These are phyloP conservation scores for Mystacides longicornis DNA, from an alignment of 2,888 invertebrate genomes.

Conservation along the genomic window DNA sequence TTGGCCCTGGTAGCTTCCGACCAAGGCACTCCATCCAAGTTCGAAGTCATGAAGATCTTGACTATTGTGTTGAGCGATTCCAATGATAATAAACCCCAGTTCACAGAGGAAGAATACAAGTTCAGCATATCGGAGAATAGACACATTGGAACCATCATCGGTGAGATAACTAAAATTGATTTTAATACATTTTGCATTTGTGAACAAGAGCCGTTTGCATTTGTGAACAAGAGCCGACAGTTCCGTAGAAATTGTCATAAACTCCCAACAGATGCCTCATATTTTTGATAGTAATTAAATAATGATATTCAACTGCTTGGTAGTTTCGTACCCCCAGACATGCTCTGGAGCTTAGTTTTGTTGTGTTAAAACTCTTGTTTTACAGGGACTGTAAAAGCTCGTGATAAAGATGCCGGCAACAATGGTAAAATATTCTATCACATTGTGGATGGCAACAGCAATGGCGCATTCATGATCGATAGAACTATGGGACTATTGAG, in stretches of 20 bases:
- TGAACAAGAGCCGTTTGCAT: too few relatives aligned
- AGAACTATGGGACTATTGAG: slow-evolving; percentile 72
- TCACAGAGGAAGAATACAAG: slow-evolving; percentile 59
- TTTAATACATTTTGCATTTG: too few relatives aligned
- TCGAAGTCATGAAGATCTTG: slow-evolving; percentile 68
- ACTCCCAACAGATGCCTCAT: too few relatives aligned
- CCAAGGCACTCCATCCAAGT: slow-evolving; percentile 73
- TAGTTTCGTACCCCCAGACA: too few relatives aligned
- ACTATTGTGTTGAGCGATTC: slow-evolving; percentile 70
- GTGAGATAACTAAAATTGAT: too few relatives aligned
- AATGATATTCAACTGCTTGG: too few relatives aligned
- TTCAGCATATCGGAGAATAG: slow-evolving; percentile 69
- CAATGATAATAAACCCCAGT: slow-evolving; percentile 75
- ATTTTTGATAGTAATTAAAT: slow-evolving; percentile 6
- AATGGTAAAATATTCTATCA: slow-evolving; percentile 81
- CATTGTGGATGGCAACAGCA: slow-evolving; percentile 68
- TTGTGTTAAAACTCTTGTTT: too few relatives aligned
- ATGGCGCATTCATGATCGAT: slow-evolving; percentile 70
- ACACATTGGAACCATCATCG: slow-evolving; percentile 54
- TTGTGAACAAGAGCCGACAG: too few relatives aligned
- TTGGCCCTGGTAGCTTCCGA: slow-evolving; percentile 75
- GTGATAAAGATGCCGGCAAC: slow-evolving; percentile 71
- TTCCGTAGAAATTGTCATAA: too few relatives aligned
- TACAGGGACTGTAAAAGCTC: slow-evolving; percentile 61
- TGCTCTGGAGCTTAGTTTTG: too few relatives aligned